Base-by-base conservation (phyloP, 2,797 vertebrate genomes). In the Tragopan temminckii region DNA sequence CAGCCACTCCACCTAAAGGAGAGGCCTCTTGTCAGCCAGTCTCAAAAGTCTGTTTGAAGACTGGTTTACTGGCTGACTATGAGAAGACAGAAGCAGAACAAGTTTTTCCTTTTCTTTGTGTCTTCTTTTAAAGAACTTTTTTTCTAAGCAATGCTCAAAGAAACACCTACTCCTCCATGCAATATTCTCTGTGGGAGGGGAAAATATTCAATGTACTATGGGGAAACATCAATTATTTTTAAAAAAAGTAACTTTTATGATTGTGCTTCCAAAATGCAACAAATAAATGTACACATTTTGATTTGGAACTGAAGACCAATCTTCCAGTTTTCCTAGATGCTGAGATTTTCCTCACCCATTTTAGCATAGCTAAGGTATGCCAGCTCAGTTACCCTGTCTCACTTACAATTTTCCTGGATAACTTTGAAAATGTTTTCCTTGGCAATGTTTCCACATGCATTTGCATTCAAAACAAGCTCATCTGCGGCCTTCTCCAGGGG, bases 21-120 rank as follows among this genome's bases (percentile, higher is more conserved):
- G 1, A 83, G 1, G 80, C 71, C 53, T 85, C 66, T 75, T 45
- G 29, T 80, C 76, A 90, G 66, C 45, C 68, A 80, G 45, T 40
- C 84, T 90, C 90, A 77, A 57, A 92, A 92, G 79, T 46, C 82
- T 94, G 58, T 82, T 90, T 93, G 86, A 95, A 92, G 57, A 17
- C 20, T 80, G 21, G 11, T 68, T 92, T 92, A 46, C 75, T 92
- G 52, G 46, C 40, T 90, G 61, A 18, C 53, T 70, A 25, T 53
- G 18, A 90, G 78, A 67, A 89, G 78, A 64, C 0, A 64, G 81
- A 85, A 43, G 68, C 43, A 87, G 71, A 83, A 62, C 8, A 52
- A 35, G 7, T 29, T 24, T 86, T 48, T 64, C n/a, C 14, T 64
- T 90, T 85, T 48, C 53, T 78, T 58, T 78, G 53, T 64, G 29